Conservation (phyloP, 1,140 invertebrate genomes). For the Oncopodura yosiiana region DNA sequence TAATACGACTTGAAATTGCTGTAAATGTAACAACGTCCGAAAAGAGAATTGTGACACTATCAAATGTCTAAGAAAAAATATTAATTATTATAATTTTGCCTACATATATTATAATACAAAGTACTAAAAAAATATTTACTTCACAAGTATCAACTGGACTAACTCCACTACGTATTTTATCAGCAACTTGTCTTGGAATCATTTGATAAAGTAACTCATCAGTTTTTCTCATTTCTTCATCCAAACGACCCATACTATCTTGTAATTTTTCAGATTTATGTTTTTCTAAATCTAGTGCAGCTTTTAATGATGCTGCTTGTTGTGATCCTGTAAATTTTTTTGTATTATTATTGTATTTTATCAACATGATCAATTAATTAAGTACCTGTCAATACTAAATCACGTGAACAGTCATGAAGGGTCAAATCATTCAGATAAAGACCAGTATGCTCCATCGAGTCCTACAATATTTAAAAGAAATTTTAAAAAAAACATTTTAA, state of each 20-base stretch:
- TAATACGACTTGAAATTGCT: slow-evolving; percentile 86
- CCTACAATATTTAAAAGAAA: no score
- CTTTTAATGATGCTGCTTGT: slow-evolving; percentile 89
- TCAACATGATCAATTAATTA: no score
- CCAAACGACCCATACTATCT: slow-evolving; percentile 89
- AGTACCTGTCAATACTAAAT: no score
- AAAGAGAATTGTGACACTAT: slow-evolving; percentile 88
- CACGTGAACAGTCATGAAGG: slow-evolving; percentile 96
- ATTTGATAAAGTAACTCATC: slow-evolving; percentile 94
- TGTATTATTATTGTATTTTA: no score
- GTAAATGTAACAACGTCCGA: slow-evolving; percentile 96
- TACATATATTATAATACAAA: slow-evolving; percentile 2
- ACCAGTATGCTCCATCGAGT: no score
- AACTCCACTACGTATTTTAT: slow-evolving; percentile 79
- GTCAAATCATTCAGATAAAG: slow-evolving; percentile 95
- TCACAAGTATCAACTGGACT: slow-evolving; percentile 90
- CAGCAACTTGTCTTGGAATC: slow-evolving; percentile 95
- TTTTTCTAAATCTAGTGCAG: slow-evolving; percentile 91
- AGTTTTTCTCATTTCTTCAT: slow-evolving; percentile 89
- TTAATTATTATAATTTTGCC: not conserved
- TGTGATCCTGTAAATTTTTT: slow-evolving; percentile 93
- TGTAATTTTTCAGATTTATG: slow-evolving; percentile 92
- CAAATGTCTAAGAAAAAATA: slow-evolving; percentile 67
- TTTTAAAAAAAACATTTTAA: no score
- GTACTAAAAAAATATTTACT: slow-evolving; percentile 46